phyloP scores from a whole-genome alignment of 2,888 invertebrate genomes.

The Clostera curtula region DNA sequence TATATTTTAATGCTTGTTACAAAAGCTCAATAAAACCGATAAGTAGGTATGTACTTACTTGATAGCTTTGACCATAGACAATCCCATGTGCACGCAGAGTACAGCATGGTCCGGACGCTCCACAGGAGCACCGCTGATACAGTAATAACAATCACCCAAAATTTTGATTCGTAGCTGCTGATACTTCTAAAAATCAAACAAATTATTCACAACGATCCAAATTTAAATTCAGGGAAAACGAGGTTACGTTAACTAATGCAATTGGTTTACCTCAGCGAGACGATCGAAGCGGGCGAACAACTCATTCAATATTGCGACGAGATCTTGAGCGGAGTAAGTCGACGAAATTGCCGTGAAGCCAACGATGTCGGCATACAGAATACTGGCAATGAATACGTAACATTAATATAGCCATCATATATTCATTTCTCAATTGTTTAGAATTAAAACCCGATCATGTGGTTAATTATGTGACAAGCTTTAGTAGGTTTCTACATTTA shows the following conservation, averaged over 20 bases:
- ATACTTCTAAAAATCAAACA: slow-evolving; percentile 81
- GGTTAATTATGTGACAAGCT: no score
- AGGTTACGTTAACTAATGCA: no score
- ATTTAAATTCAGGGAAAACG: slow-evolving; percentile 11
- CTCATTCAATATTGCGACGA: slow-evolving; percentile 96
- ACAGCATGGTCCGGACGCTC: slow-evolving; percentile 94
- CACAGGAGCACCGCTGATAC: slow-evolving; percentile 95
- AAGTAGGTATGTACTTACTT: slow-evolving; percentile 78
- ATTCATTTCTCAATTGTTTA: no score
- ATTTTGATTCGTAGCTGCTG: slow-evolving; percentile 96
- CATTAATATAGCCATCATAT: no score
- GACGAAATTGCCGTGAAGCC: slow-evolving; percentile 98
- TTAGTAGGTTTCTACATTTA: no score
- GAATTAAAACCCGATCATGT: no score
- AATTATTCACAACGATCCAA: slow-evolving; percentile 9
- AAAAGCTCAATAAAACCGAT: slow-evolving; percentile 2
- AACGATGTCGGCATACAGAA: slow-evolving; percentile 97
- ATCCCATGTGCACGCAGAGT: slow-evolving; percentile 95
- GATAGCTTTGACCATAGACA: slow-evolving; percentile 97
- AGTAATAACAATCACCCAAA: slow-evolving; percentile 98
- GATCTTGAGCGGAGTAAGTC: slow-evolving; percentile 95
- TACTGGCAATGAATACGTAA: slow-evolving; percentile 74
- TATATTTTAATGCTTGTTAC: no score
- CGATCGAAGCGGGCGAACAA: slow-evolving; percentile 96
- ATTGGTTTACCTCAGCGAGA: slow-evolving; percentile 83